Conservation (phyloP, 2,113 vertebrate species). For the Cygnus atratus region DNA sequence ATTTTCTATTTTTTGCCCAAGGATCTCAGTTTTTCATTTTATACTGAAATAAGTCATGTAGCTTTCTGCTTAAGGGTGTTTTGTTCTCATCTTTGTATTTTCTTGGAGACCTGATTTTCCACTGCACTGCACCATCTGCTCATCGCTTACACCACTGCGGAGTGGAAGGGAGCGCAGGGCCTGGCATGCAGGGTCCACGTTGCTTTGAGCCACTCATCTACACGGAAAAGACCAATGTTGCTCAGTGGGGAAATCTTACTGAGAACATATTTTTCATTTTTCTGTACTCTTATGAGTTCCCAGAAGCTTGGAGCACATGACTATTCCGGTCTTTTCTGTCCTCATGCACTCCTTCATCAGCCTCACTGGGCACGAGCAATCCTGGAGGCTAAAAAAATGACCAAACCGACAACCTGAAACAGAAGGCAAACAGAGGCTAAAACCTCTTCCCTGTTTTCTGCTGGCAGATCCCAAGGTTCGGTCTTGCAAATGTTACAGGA, state of each 20-base stretch:
- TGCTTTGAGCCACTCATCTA: slow-evolving; percentile 6
- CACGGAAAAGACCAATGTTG: not conserved
- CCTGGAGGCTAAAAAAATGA: not conserved
- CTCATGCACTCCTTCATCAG: not conserved
- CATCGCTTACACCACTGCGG: not conserved
- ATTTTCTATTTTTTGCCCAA: slow-evolving; percentile 24
- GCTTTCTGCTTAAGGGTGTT: slow-evolving; percentile 27
- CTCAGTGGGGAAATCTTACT: not conserved
- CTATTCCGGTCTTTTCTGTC: not conserved
- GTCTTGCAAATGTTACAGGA: not conserved
- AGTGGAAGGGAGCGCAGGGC: not conserved
- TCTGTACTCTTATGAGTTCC: not conserved
- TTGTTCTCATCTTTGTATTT: not conserved
- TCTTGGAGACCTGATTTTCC: slow-evolving; percentile 47
- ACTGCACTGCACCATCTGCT: slow-evolving; percentile 53
- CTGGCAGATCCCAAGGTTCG: not conserved
- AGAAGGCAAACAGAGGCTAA: not conserved
- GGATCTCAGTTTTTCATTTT: slow-evolving; percentile 13
- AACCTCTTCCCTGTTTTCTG: not conserved
- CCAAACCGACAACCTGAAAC: slow-evolving; percentile 23
- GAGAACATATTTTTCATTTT: not conserved
- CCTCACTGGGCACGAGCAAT: not conserved
- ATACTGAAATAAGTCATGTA: slow-evolving; percentile 26
- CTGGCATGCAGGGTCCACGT: not conserved
- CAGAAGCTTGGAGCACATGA: not conserved